Percentiles rank a stretch among this genome's conserved stretches.
Evolutionary conservation across 1,140 invertebrate species (phyloP).

Genomic region (Drosophila repleta): DNA sequence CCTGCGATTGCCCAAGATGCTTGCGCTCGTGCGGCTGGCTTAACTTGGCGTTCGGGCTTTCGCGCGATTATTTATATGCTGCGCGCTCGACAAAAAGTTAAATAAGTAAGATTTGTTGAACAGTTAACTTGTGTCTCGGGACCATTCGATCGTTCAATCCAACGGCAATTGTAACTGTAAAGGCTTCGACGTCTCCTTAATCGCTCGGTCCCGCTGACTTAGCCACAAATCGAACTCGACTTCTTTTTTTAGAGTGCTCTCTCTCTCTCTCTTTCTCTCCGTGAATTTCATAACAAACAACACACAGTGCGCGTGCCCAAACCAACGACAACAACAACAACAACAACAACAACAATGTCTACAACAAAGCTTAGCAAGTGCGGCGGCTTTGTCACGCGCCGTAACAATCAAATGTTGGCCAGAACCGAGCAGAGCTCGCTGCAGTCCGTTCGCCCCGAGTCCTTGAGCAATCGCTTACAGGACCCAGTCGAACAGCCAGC

Average conservation of each 20-base stretch:
- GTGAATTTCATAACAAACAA: not conserved
- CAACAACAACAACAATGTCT: conserved; percentile 5
- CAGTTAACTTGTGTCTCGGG: conserved; percentile 42
- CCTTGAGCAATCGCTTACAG: not conserved
- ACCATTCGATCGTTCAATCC: not conserved
- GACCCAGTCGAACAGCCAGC: not conserved
- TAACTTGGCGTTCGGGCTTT: conserved; percentile 11
- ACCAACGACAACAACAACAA: not conserved
- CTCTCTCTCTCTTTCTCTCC: not conserved
- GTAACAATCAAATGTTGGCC: conserved; percentile 29
- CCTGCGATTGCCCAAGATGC: conserved; percentile 8
- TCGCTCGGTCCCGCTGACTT: too few species aligned
- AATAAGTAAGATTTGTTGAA: conserved; percentile 53
- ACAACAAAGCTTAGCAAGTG: conserved; percentile 21
- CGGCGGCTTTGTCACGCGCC: conserved; percentile 36
- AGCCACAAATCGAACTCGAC: not conserved
- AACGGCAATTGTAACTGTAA: not conserved
- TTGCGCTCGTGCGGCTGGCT: conserved; percentile 16
- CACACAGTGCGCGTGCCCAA: not conserved
- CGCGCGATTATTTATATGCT: conserved; percentile 38
- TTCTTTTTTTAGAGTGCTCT: not conserved
- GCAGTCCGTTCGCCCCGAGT: not conserved
- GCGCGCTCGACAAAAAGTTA: conserved; percentile 36
- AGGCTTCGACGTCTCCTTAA: not conserved
- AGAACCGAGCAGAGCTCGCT: conserved; percentile 12